Conservation (phyloP, 2,888 invertebrate species). For the Agrenia bidenticulata region DNA sequence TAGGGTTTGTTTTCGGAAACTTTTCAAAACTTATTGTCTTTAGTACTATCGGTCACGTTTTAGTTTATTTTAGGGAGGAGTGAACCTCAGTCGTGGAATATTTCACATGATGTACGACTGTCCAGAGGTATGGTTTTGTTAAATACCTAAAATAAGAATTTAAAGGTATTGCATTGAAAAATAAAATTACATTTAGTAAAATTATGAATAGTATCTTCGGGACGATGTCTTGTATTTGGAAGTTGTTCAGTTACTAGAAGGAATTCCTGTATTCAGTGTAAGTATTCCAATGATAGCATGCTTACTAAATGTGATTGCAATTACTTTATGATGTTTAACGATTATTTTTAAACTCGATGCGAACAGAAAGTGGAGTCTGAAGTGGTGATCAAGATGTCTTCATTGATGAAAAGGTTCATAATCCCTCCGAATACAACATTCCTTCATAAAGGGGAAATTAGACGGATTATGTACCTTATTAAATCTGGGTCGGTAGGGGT, state of each 20-base stretch:
- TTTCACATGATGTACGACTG: constrained; percentile 46
- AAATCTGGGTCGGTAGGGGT: constrained; percentile 48
- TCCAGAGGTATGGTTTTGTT: constrained; percentile 25
- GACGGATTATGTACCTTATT: constrained; percentile 47
- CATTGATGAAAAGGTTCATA: constrained; percentile 38
- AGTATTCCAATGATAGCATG: background rate
- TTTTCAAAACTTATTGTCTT: too few relatives aligned
- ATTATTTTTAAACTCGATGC: too few relatives aligned
- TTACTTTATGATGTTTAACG: too few relatives aligned
- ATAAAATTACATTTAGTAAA: background rate
- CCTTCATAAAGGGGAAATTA: constrained; percentile 45
- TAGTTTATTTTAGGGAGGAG: constrained; percentile 18
- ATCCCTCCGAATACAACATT: constrained; percentile 47
- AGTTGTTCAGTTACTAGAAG: constrained; percentile 42
- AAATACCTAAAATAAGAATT: background rate
- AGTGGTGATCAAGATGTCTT: constrained; percentile 40
- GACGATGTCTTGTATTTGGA: constrained; percentile 46
- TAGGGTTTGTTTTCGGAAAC: background rate
- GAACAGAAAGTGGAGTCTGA: constrained; percentile 46
- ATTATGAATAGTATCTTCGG: constrained; percentile 38
- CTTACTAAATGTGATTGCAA: too few relatives aligned
- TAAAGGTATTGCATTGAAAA: background rate
- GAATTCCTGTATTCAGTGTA: constrained; percentile 43
- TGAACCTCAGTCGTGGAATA: constrained; percentile 11
- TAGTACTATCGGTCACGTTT: too few relatives aligned